Evolutionary conservation across 2,797 vertebrate genomes (phyloP), one percentile per base, ranked within the genome.

Genomic region (Lithobates pipiens): DNA sequence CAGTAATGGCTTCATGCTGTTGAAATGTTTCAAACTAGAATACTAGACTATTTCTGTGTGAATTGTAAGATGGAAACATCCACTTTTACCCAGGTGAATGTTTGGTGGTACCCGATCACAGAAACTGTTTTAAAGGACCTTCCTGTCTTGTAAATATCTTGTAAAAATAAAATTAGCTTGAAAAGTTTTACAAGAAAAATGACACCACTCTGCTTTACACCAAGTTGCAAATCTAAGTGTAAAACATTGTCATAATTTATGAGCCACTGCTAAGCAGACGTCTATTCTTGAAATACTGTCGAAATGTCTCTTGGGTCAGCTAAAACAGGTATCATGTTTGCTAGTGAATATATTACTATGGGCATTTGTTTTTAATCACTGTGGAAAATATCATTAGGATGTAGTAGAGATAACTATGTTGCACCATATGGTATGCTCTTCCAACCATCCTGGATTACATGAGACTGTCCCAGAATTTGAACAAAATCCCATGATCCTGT

Each of bases 1-100:
- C 71, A 74, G 74, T 87, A 87, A 87, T 87, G 71, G 80, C 73
- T 87, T 87, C 85, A 87, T 83, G 85, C 85, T 83, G 85, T 83
- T 61, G 42, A 83, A 82, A 83, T 75, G 76, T 76, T 75, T 77
- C 81, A 83, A 68, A 87, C 85, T 54, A 46, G 75, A 83, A 83
- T 78, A 82, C 77, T 79, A 75, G 75, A 77, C 78, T 27, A 67
- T 83, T 78, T 74, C 76, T 77, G 34, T 79, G 32, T 75, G 54
- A 83, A 80, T 29, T 16, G 15, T 73, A 27, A 65, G 81, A 87
- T 79, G 85, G 85, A 87, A 87, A 87, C 46, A 78, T 65, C n/a
- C 23, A 78, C 63, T 67, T 73, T 79, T 70, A 69, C 34, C 70
- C 76, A 83, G 76, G 76, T 69, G 71, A 79, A 73, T 69, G 34